Conservation (phyloP, 1,140 invertebrate genomes). For the Drosophila orosa region DNA sequence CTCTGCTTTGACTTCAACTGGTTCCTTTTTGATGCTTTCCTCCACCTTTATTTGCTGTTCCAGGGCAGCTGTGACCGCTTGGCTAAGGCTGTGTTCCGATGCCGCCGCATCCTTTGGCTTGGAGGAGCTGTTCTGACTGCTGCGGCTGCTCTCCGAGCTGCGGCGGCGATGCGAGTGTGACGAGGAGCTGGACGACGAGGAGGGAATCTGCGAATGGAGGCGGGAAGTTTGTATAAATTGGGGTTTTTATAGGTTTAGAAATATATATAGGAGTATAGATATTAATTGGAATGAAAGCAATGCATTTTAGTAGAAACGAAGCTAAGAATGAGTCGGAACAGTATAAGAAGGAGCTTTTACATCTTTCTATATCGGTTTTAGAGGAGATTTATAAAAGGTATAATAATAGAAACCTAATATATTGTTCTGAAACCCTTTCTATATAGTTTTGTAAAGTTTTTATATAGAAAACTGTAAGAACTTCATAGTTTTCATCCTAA, state of each 20-base stretch:
- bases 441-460: no score
- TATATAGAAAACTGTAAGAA: background rate
- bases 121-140: conserved; percentile 67
- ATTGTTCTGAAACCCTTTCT: no score
- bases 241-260: background rate
- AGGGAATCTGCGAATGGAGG: conserved; percentile 40
- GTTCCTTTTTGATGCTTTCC: conserved; percentile 41
- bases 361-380: background rate
- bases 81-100: conserved; percentile 33
- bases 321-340: no score
- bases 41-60: conserved; percentile 55
- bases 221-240: background rate
- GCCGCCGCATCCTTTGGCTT: conserved; percentile 31
- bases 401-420: no score
- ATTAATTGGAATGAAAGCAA: no score
- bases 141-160: conserved; percentile 75
- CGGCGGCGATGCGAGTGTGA: conserved; percentile 70
- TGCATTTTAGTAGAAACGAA: no score
- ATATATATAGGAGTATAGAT: no score
- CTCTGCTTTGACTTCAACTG: conserved; percentile 17
- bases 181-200: conserved; percentile 67
- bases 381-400: no score
- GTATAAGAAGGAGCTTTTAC: no score
- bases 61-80: conserved; percentile 21
- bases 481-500: rapidly evolving